These are phyloP conservation scores for Zelostemma sp. DNA, from an alignment of 1,140 invertebrate species.

Conservation along the genomic window DNA sequence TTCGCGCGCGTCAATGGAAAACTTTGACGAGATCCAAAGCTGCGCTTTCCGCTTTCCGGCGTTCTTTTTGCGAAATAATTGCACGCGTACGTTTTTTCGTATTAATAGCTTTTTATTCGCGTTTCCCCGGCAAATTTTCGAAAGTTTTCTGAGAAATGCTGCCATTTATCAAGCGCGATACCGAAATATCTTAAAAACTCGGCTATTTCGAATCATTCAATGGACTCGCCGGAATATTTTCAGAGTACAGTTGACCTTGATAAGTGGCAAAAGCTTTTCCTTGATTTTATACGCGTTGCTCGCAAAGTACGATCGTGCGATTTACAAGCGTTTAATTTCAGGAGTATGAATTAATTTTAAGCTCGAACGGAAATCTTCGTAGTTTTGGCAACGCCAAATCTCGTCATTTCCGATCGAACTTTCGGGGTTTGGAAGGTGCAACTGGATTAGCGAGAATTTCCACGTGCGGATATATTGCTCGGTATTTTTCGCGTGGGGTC, in stretches of 20 bases:
- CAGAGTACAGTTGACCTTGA: slow-evolving; percentile 40
- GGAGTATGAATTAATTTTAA: no score
- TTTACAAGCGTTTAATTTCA: no score
- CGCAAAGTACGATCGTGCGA: no score
- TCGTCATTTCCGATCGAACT: background rate
- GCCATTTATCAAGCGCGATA: slow-evolving; percentile 5
- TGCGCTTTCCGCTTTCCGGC: no score
- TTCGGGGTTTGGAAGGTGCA: no score
- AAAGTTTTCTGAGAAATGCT: background rate
- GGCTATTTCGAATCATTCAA: slow-evolving; percentile 44
- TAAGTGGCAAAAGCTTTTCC: slow-evolving; percentile 9
- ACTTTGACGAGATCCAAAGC: background rate
- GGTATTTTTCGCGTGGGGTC: background rate
- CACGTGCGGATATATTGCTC: background rate
- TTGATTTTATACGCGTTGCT: background rate
- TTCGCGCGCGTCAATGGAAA: background rate
- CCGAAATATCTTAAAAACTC: slow-evolving; percentile 36
- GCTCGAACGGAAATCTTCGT: no score
- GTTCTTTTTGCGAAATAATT: background rate
- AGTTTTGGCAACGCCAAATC: no score
- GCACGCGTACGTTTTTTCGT: background rate
- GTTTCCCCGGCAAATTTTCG: background rate
- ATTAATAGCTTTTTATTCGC: background rate
- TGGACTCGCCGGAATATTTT: slow-evolving; percentile 46
- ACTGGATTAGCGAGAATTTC: no score